Conservation (phyloP, 2,888 invertebrate species). For the Vanessa cardui region DNA sequence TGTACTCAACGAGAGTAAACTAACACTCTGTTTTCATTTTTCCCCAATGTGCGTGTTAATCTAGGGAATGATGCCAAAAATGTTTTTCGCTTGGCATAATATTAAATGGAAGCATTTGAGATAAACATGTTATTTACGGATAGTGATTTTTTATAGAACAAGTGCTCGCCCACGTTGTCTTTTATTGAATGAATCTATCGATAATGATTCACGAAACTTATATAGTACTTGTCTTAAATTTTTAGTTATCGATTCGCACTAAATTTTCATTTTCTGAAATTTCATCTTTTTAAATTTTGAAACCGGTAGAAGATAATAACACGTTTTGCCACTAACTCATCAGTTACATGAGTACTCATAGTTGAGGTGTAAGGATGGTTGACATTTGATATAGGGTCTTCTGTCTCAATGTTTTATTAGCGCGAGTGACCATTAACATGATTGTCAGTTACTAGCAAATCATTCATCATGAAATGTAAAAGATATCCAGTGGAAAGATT, state of each 20-base stretch:
- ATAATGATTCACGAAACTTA: constrained; percentile 9
- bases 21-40: constrained; percentile 43
- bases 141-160: constrained; percentile 25
- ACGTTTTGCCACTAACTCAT: too few relatives aligned
- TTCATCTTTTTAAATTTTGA: background rate
- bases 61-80: constrained; percentile 46
- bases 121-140: constrained; percentile 42
- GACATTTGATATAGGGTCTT: too few relatives aligned
- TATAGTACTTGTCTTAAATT: background rate
- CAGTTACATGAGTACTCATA: too few relatives aligned
- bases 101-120: constrained; percentile 40
- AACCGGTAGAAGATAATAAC: too few relatives aligned
- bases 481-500: too few relatives aligned
- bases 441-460: too few relatives aligned
- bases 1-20: constrained; percentile 30
- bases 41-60: constrained; percentile 44
- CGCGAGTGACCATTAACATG: too few relatives aligned
- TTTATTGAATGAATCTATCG: constrained; percentile 13
- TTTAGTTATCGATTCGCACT: background rate
- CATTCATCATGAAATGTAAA: too few relatives aligned
- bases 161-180: constrained; percentile 15
- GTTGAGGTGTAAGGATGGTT: too few relatives aligned
- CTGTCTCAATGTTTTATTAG: too few relatives aligned
- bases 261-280: background rate
- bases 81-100: constrained; percentile 44